These are phyloP conservation scores for Eudasyphora cyanicolor DNA, from an alignment of 2,888 invertebrate species.

Conservation along the genomic window DNA sequence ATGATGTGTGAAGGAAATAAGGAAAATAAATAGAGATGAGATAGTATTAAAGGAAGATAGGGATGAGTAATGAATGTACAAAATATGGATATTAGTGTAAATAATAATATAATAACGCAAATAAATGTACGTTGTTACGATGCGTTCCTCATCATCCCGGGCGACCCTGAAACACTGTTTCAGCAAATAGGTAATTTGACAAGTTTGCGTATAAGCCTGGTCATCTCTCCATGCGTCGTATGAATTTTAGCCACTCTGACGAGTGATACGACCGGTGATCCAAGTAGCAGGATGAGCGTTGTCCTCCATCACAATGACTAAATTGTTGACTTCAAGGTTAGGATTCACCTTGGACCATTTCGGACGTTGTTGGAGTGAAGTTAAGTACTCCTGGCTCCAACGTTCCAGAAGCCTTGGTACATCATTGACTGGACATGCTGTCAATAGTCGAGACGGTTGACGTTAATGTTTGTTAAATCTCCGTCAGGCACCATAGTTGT, in stretches of 20 bases:
- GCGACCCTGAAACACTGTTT: constrained; percentile 44
- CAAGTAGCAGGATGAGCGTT: constrained; percentile 40
- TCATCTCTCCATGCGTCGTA: constrained; percentile 33
- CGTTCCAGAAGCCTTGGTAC: constrained; percentile 62
- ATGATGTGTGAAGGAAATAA: too few species aligned
- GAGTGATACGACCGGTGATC: constrained; percentile 37
- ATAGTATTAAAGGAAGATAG: too few species aligned
- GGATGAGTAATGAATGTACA: too few species aligned
- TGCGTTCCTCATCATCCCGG: constrained; percentile 43
- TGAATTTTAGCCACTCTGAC: constrained; percentile 54
- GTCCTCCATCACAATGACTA: constrained; percentile 33
- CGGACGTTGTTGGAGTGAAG: constrained; percentile 38
- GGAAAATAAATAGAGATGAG: too few species aligned
- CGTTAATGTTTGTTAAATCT: not conserved
- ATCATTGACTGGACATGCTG: constrained; percentile 43
- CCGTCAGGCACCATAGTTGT: constrained; percentile 46
- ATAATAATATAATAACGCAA: too few species aligned
- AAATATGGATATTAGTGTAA: too few species aligned
- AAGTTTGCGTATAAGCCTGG: constrained; percentile 34
- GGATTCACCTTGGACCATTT: constrained; percentile 18
- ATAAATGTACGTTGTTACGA: too few species aligned
- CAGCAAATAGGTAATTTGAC: constrained; percentile 32
- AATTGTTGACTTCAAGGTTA: not conserved
- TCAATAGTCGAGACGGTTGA: constrained; percentile 16
- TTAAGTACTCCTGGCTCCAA: constrained; percentile 46